These are phyloP conservation scores for Phyllostomus hastatus DNA, from an alignment of 2,113 vertebrate genomes.

Conservation along the genomic window DNA sequence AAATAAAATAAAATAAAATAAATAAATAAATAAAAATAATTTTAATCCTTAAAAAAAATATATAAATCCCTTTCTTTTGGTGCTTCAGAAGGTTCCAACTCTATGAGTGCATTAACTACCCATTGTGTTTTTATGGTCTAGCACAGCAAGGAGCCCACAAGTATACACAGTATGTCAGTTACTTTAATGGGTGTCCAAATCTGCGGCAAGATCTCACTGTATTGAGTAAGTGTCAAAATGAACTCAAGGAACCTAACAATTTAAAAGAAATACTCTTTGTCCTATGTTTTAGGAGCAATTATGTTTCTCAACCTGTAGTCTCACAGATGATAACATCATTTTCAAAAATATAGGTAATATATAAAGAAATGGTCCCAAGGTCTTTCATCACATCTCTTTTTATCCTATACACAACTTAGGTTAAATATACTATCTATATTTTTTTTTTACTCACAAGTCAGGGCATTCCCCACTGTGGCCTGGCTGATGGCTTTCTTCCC, in stretches of 20 bases:
- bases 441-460: background rate
- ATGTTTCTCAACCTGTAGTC: background rate
- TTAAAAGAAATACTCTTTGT: conserved; percentile 10
- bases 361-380: background rate
- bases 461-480: background rate
- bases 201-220: background rate
- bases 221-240: background rate
- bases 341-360: background rate
- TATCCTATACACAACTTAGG: background rate
- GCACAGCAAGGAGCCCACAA: background rate
- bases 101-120: background rate
- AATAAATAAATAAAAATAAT: too few relatives aligned
- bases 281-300: conserved; percentile 17
- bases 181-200: background rate
- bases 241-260: conserved; percentile 8
- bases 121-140: conserved; percentile 9
- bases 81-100: conserved; percentile 33
- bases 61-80: conserved; percentile 14
- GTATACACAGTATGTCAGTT: background rate
- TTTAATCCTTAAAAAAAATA: too few relatives aligned
- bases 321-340: background rate
- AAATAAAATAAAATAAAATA: too few relatives aligned
- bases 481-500: background rate
- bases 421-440: background rate
- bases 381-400: background rate